These are phyloP conservation scores for Macroteleia sp. DNA, from an alignment of 2,888 invertebrate genomes.

Conservation along the genomic window DNA sequence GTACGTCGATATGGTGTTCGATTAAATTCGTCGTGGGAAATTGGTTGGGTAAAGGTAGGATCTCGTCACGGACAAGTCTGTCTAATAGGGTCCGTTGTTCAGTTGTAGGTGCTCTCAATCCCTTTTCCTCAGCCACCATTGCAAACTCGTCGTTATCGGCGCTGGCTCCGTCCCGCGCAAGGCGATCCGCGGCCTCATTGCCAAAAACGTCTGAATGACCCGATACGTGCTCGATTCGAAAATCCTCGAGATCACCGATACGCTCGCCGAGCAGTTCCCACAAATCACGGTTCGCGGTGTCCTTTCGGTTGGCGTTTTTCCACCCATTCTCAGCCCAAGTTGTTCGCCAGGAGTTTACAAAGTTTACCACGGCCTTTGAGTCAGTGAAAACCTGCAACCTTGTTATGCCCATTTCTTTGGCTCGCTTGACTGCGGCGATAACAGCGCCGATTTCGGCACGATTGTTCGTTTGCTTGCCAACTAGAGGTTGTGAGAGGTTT, in stretches of 20 bases:
- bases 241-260: not conserved
- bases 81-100: too few species aligned
- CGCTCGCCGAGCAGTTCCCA: not conserved
- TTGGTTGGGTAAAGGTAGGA: not conserved
- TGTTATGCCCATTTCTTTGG: not conserved
- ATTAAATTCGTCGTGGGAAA: not conserved
- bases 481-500: not conserved
- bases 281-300: not conserved
- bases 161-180: too few species aligned
- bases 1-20: not conserved
- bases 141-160: too few species aligned
- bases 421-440: not conserved
- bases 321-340: constrained; percentile 6
- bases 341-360: not conserved
- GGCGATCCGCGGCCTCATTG: not conserved
- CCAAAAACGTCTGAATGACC: not conserved
- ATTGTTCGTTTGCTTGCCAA: constrained; percentile 2
- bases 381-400: not conserved
- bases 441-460: not conserved
- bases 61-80: too few species aligned
- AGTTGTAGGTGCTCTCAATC: too few species aligned
- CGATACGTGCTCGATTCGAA: not conserved
- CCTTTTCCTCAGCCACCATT: too few species aligned
- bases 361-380: not conserved
- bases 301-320: constrained; percentile 12